Base-by-base conservation (phyloP, 2,888 invertebrate species). In the Sepiola atlantica region DNA sequence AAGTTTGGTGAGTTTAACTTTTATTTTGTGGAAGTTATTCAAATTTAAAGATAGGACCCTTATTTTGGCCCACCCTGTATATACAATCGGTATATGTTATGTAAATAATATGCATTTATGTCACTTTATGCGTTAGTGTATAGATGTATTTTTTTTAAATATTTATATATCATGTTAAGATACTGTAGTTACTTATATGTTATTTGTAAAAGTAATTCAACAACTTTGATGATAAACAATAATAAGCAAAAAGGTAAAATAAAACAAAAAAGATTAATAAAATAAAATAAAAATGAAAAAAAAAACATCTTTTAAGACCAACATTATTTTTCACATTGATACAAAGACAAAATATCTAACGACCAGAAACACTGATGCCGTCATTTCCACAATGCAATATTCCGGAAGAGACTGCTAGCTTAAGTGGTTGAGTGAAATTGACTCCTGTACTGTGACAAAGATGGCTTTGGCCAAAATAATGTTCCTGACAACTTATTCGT, bases 341-440 rank as follows among this genome's bases (percentile, higher is more conserved):
- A 77, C n/a, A 77, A 32, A 77, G 77, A 77, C 77, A 77, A 14
- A n/a, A 77, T n/a, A 77, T 77, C 77, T n/a, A 77, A 77, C n/a
- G 77, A 77, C 77, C 77, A 77, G 8, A 77, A 77, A 77, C n/a
- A 77, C 77, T 77, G 77, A 77, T 77, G 77, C 77, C 77, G 77
- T 77, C 77, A n/a, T 77, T 77, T n/a, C 77, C 77, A 32, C 32
- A n/a, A 77, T 77, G 77, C n/a, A 77, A 77, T 32, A 77, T n/a
- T 77, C 77, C 8, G 77, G 77, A 18, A 77, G 32, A 32, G 32
- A 77, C 77, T 77, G 77, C 77, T 77, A 77, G 77, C 77, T 77
- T 77, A 77, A 77, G 77, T 77, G 77, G 77, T 77, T 77, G 77
- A 77, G 32, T 77, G 77, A 77, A 77, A 77, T 77, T 77, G 77